These are phyloP conservation scores for Drosophila setosimentum DNA, from an alignment of 2,888 invertebrate genomes.

Conservation along the genomic window DNA sequence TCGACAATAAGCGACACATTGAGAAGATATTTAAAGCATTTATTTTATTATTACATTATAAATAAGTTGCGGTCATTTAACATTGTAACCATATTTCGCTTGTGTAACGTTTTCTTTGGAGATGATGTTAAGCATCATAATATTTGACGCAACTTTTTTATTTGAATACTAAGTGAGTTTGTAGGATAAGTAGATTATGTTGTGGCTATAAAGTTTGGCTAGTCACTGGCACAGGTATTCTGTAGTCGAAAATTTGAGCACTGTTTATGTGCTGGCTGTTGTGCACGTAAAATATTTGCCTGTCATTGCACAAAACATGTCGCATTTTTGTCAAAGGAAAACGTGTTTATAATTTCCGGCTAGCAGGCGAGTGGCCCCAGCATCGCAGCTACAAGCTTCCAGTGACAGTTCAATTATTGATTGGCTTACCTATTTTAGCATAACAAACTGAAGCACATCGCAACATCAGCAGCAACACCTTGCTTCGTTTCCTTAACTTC, in stretches of 20 bases:
- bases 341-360: constrained; percentile 74
- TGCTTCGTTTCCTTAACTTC: constrained; percentile 4
- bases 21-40: background rate
- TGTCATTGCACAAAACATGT: constrained; percentile 67
- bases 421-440: constrained; percentile 50
- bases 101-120: background rate
- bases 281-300: constrained; percentile 81
- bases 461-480: background rate
- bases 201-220: background rate
- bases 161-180: background rate
- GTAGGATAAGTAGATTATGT: background rate
- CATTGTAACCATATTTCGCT: background rate
- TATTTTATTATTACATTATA: background rate
- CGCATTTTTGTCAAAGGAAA: constrained; percentile 38
- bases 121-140: background rate
- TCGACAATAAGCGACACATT: background rate
- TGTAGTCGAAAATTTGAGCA: constrained; percentile 20
- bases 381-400: constrained; percentile 10
- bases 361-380: constrained; percentile 32
- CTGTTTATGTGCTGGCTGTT: constrained; percentile 27
- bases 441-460: constrained; percentile 14
- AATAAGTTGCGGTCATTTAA: background rate
- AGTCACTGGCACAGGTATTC: constrained; percentile 22
- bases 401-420: constrained; percentile 60
- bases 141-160: background rate